Evolutionary conservation across 2,888 invertebrate genomes (phyloP).

Genomic region (Tubulanus polymorphus): DNA sequence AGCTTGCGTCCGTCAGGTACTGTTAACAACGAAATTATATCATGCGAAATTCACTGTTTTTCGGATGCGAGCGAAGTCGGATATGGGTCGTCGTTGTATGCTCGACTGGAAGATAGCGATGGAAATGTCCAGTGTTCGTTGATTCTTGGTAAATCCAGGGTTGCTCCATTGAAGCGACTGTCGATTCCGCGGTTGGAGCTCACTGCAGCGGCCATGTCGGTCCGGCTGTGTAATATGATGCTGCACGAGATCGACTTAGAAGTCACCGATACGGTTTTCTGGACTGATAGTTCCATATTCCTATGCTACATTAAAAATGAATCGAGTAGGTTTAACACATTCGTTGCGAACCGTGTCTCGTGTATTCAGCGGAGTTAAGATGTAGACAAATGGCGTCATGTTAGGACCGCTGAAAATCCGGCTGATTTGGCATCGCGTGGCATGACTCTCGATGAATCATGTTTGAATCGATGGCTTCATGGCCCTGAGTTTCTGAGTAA

Average conservation of each 20-base stretch:
- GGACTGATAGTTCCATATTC: too few relatives aligned
- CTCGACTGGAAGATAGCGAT: background rate
- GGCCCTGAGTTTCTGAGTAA: too few relatives aligned
- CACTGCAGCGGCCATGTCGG: background rate
- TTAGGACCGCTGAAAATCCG: too few relatives aligned
- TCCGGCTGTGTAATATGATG: constrained; percentile 9
- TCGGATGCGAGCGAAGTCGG: background rate
- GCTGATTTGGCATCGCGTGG: too few relatives aligned
- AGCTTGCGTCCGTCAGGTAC: background rate
- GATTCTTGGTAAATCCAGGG: background rate
- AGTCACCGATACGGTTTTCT: background rate
- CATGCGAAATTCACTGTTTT: background rate
- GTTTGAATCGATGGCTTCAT: too few relatives aligned
- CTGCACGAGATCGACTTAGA: background rate
- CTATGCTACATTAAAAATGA: too few relatives aligned
- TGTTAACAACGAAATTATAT: background rate
- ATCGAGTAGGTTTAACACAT: too few relatives aligned
- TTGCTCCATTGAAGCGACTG: background rate
- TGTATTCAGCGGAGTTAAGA: too few relatives aligned
- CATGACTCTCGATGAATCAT: too few relatives aligned
- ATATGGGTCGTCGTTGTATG: background rate
- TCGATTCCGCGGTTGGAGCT: background rate
- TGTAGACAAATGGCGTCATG: too few relatives aligned
- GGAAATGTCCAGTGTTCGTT: background rate
- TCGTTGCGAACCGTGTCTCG: too few relatives aligned